A percentile compares a stretch with the other conserved stretches of the same genome.
Conservation (phyloP, 2,113 vertebrate genomes). For the Bubalus kerabau region DNA sequence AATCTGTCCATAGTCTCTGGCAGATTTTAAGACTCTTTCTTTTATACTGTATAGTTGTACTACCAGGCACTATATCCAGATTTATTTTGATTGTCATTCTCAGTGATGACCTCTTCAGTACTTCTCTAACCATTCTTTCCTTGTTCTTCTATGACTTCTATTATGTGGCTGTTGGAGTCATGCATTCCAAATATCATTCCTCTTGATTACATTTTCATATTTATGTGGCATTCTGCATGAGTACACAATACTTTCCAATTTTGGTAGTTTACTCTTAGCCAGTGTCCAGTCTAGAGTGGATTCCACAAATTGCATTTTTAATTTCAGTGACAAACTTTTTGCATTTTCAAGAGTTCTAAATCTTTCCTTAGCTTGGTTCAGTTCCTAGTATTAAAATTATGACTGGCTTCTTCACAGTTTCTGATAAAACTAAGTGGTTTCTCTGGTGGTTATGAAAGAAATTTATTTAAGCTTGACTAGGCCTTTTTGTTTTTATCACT, state of each 20-base stretch:
- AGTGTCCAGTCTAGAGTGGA: neutral
- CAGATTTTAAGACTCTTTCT: neutral
- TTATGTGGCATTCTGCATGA: neutral
- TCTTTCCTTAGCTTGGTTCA: neutral
- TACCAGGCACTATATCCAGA: neutral
- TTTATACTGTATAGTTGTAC: neutral
- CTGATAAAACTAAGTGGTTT: neutral
- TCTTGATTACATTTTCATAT: neutral
- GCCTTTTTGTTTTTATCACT: neutral
- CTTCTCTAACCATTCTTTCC: neutral
- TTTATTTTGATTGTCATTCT: neutral
- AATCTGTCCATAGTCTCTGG: neutral
- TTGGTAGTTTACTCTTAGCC: neutral
- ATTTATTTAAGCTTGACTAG: neutral
- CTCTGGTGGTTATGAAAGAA: neutral
- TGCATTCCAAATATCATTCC: neutral
- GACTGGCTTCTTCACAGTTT: neutral
- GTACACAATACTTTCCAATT: neutral
- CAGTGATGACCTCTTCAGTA: neutral
- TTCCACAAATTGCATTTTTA: neutral
- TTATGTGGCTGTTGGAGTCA: neutral
- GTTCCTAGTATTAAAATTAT: neutral
- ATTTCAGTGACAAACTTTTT: neutral
- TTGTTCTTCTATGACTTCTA: neutral
- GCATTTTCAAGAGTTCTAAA: neutral